phyloP scores from a whole-genome alignment of 2,113 vertebrate genomes.

The Microcebus murinus region DNA sequence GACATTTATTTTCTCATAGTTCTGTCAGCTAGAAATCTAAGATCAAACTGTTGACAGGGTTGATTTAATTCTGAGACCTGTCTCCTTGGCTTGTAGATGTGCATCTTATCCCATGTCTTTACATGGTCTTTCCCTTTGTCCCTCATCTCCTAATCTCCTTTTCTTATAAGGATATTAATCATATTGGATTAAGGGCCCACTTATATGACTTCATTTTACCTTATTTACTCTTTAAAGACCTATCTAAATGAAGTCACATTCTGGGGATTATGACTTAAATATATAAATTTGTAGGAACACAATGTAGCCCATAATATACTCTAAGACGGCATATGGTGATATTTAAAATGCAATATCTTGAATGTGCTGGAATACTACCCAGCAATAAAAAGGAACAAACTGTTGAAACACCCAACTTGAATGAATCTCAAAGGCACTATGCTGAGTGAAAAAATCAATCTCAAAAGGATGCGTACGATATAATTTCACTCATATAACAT shows the following conservation, averaged over 20 bases:
- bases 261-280: not conserved
- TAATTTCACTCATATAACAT: not conserved
- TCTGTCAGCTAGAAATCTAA: not conserved
- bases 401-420: not conserved
- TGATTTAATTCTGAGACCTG: not conserved
- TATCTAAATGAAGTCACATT: not conserved
- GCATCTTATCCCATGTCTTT: not conserved
- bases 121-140: not conserved
- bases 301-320: not conserved
- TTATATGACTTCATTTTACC: not conserved
- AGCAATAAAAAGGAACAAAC: not conserved
- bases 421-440: not conserved
- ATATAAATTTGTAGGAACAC: not conserved
- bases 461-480: not conserved
- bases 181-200: not conserved
- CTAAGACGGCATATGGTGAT: not conserved
- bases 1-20: not conserved
- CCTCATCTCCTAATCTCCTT: not conserved
- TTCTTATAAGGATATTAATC: not conserved
- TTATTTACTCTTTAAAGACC: not conserved
- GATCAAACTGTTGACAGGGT: not conserved
- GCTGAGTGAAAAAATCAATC: not conserved
- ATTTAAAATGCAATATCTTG: not conserved
- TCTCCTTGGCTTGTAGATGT: not conserved
- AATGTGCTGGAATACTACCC: not conserved